Percentiles rank a stretch among this genome's conserved stretches.
Evolutionary conservation across 2,888 invertebrate species (phyloP).

Genomic region (Melieria omissa): DNA sequence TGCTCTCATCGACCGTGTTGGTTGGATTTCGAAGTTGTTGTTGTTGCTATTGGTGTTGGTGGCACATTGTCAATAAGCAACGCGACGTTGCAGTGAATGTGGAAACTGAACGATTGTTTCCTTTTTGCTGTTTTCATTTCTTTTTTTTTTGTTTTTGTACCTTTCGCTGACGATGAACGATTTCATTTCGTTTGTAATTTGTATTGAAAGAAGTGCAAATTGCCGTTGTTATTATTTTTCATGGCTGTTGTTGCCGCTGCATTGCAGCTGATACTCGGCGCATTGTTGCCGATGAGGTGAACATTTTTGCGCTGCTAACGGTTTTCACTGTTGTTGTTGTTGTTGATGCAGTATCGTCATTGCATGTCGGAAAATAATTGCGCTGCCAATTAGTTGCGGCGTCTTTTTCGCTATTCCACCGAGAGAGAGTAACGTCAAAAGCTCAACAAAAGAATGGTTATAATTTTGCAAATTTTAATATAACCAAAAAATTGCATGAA

Average conservation of each 20-base stretch:
- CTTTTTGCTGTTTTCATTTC: slow-evolving; percentile 12
- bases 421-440: too few relatives aligned
- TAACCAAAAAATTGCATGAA: too few relatives aligned
- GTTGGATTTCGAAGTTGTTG: neutral
- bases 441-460: too few relatives aligned
- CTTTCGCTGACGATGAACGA: slow-evolving; percentile 22
- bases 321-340: slow-evolving; percentile 16
- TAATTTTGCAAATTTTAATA: too few relatives aligned
- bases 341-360: slow-evolving; percentile 6
- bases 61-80: neutral
- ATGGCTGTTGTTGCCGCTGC: slow-evolving; percentile 8
- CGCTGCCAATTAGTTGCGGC: slow-evolving; percentile 47
- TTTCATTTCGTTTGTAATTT: slow-evolving; percentile 35
- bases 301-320: slow-evolving; percentile 11
- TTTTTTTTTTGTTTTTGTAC: slow-evolving; percentile 6
- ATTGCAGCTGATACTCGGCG: neutral
- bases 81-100: slow-evolving; percentile 1
- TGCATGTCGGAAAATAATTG: slow-evolving; percentile 47
- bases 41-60: neutral
- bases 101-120: slow-evolving; percentile 8
- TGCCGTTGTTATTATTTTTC: slow-evolving; percentile 27
- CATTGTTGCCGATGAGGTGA: neutral
- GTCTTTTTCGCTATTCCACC: slow-evolving; percentile 15
- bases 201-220: slow-evolving; percentile 35
- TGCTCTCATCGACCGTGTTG: neutral